Percentiles rank a stretch among this genome's conserved stretches.
phyloP scores from a whole-genome alignment of 1,140 invertebrate genomes.

The Drosophila littoralis region DNA sequence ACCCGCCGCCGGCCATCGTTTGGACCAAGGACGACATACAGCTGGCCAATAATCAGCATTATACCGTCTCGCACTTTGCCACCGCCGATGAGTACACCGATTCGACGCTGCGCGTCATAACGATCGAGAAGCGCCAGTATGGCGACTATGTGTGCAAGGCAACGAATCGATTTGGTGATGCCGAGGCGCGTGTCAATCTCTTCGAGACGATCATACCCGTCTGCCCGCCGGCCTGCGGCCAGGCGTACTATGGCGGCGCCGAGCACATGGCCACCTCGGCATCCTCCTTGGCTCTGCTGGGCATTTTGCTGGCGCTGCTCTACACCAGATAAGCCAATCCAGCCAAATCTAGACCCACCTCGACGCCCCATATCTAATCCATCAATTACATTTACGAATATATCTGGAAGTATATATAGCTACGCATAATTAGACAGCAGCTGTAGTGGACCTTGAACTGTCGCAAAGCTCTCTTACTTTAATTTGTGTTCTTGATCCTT shows the following conservation, averaged over 20 bases:
- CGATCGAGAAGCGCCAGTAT: conserved; percentile 95
- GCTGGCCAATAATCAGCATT: conserved; percentile 95
- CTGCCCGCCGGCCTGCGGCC: conserved; percentile 95
- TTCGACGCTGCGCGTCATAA: conserved; percentile 94
- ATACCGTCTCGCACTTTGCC: conserved; percentile 94
- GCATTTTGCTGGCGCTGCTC: conserved; percentile 64
- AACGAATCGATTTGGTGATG: conserved; percentile 93
- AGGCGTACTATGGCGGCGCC: conserved; percentile 88
- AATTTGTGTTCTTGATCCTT: conserved; percentile 15
- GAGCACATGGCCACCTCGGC: conserved; percentile 72
- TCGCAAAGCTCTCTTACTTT: conserved; percentile 32
- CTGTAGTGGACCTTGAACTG: conserved; percentile 18
- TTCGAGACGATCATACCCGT: conserved; percentile 96
- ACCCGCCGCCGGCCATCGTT: conserved; percentile 93
- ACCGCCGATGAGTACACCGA: conserved; percentile 95
- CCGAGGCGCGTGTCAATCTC: conserved; percentile 91
- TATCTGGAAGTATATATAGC: conserved; percentile 53
- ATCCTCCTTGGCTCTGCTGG: conserved; percentile 71
- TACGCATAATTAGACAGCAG: conserved; percentile 48
- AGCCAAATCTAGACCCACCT: conserved; percentile 4
- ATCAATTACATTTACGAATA: conserved; percentile 54
- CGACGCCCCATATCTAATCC: conserved; percentile 39
- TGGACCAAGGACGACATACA: conserved; percentile 94
- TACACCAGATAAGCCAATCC: conserved; percentile 79
- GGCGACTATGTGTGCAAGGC: conserved; percentile 94